These are phyloP conservation scores for Zaprionus obscuricornis DNA, from an alignment of 2,888 invertebrate species.

Conservation along the genomic window DNA sequence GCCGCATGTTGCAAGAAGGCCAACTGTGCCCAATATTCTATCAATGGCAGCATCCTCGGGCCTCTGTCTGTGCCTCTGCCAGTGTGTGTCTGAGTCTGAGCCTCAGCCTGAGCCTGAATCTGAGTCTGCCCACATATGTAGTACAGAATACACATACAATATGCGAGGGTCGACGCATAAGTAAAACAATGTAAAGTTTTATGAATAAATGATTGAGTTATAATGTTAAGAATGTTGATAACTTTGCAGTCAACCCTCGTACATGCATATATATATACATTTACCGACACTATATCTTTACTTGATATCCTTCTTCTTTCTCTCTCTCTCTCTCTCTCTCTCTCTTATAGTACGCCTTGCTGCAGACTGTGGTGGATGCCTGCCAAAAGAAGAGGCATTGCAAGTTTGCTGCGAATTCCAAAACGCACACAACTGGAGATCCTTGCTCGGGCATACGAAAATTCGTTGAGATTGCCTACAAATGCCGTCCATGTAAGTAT, in stretches of 20 bases:
- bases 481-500: slow-evolving; percentile 97
- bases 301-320: too few relatives aligned
- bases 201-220: too few relatives aligned
- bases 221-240: too few relatives aligned
- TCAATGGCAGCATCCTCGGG: slow-evolving; percentile 46
- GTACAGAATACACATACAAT: too few relatives aligned
- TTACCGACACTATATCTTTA: slow-evolving; percentile 41
- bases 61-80: slow-evolving; percentile 5
- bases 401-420: slow-evolving; percentile 94
- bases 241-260: too few relatives aligned
- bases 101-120: too few relatives aligned
- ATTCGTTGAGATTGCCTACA: slow-evolving; percentile 97
- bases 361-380: slow-evolving; percentile 96
- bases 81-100: slow-evolving; percentile 5
- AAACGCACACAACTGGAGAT: slow-evolving; percentile 90
- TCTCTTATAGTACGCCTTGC: slow-evolving; percentile 90
- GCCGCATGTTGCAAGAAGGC: slow-evolving; percentile 30
- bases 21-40: slow-evolving; percentile 55
- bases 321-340: slow-evolving; percentile 32
- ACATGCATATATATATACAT: background rate
- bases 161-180: too few relatives aligned
- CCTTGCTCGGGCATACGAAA: slow-evolving; percentile 96
- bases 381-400: slow-evolving; percentile 97
- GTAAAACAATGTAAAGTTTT: too few relatives aligned
- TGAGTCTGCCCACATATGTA: background rate